Conservation (phyloP, 2,888 invertebrate species). For the Autographa gamma region DNA sequence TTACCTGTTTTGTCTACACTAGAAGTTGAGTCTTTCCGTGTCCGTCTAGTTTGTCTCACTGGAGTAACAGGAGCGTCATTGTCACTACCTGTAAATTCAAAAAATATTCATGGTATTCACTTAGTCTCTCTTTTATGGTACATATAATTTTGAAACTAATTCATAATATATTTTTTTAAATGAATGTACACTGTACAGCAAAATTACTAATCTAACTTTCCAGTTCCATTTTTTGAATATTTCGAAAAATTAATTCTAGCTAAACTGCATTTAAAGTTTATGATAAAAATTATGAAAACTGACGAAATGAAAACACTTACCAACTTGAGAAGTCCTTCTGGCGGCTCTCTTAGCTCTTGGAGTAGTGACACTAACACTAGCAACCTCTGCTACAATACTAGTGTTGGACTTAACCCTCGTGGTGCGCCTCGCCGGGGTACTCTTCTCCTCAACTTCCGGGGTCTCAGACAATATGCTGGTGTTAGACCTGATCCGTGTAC, state of each 20-base stretch:
- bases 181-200: too few species aligned
- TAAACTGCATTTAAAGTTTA: background rate
- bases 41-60: constrained; percentile 70
- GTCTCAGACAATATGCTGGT: constrained; percentile 76
- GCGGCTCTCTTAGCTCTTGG: constrained; percentile 82
- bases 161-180: too few species aligned
- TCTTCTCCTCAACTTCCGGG: constrained; percentile 55
- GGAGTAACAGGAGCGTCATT: constrained; percentile 77
- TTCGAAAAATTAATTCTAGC: too few species aligned
- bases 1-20: constrained; percentile 80
- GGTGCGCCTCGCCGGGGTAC: constrained; percentile 75
- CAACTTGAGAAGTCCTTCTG: constrained; percentile 77
- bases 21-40: constrained; percentile 78
- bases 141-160: too few species aligned
- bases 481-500: constrained; percentile 76
- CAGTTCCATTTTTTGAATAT: too few species aligned
- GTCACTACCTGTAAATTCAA: constrained; percentile 79
- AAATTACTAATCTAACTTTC: too few species aligned
- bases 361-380: constrained; percentile 66
- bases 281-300: background rate
- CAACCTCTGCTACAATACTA: constrained; percentile 73
- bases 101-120: background rate
- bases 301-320: constrained; percentile 59
- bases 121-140: background rate
- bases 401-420: constrained; percentile 64